These are phyloP conservation scores for Eriocheir sinensis DNA, from an alignment of 1,140 invertebrate genomes.

Conservation along the genomic window DNA sequence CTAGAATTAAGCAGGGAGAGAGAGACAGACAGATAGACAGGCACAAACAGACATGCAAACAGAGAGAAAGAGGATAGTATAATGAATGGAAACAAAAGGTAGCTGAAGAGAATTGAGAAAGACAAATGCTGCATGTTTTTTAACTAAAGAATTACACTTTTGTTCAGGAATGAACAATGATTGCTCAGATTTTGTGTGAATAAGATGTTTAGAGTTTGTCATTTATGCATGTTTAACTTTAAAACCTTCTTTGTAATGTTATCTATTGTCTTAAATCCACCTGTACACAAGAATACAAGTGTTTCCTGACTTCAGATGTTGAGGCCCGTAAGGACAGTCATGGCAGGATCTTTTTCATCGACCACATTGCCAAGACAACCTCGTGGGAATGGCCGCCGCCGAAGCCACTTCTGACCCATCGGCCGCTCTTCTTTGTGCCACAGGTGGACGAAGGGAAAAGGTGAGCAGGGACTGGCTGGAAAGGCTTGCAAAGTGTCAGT, in stretches of 20 bases:
- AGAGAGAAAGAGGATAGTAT: neutral
- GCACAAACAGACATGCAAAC: neutral
- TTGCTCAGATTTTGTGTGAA: too few relatives aligned
- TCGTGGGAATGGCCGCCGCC: constrained; percentile 91
- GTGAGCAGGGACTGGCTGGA: constrained; percentile 43
- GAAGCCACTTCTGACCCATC: constrained; percentile 60
- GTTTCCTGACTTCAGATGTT: constrained; percentile 84
- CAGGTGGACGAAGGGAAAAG: constrained; percentile 67
- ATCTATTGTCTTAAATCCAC: too few relatives aligned
- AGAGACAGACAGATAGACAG: neutral
- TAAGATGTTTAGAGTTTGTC: too few relatives aligned
- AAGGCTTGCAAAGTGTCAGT: neutral
- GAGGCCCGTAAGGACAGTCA: constrained; percentile 96
- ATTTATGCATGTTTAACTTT: too few relatives aligned
- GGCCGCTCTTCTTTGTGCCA: constrained; percentile 69
- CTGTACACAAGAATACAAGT: neutral
- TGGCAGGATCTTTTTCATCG: constrained; percentile 95
- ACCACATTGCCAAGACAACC: constrained; percentile 94
- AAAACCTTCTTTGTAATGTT: constrained; percentile 6
- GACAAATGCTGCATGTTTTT: too few relatives aligned
- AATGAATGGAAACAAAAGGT: neutral
- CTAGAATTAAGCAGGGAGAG: neutral
- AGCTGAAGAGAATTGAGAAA: too few relatives aligned
- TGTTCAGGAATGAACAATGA: too few relatives aligned
- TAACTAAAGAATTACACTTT: too few relatives aligned